Conservation (phyloP, 2,113 vertebrate species). For the Rallus limicola region DNA sequence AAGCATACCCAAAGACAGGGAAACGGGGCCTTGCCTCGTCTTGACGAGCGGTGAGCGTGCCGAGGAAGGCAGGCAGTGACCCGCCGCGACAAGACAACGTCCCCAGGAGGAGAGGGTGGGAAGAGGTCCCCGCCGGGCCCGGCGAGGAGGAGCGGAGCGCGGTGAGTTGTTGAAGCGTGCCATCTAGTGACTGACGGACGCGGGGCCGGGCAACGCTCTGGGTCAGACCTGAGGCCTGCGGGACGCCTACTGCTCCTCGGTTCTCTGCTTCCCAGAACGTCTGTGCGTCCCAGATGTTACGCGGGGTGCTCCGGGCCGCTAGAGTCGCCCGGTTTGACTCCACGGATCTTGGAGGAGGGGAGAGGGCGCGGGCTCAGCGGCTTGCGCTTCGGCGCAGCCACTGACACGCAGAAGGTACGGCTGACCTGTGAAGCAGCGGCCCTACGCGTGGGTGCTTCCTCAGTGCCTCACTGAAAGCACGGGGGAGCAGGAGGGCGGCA, state of each 20-base stretch:
- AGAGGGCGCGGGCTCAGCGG: background rate
- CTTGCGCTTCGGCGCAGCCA: background rate
- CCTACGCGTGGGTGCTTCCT: too few relatives aligned
- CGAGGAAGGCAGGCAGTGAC: background rate
- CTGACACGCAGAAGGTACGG: rapidly evolving
- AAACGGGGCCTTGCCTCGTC: background rate
- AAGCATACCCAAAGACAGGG: background rate
- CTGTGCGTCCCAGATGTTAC: rapidly evolving
- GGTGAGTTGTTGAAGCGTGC: background rate
- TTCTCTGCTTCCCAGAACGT: too few relatives aligned
- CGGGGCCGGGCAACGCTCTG: too few relatives aligned
- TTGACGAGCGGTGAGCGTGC: rapidly evolving
- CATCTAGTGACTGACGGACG: slow-evolving; percentile 59
- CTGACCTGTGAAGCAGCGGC: background rate
- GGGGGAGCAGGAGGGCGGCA: rapidly evolving
- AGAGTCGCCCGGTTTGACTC: background rate
- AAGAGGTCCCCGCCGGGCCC: background rate
- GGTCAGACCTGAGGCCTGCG: too few relatives aligned
- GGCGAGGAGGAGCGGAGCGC: background rate
- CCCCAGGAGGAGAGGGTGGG: background rate
- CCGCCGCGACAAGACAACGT: too few relatives aligned
- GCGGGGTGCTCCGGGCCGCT: rapidly evolving
- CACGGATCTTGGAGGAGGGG: background rate
- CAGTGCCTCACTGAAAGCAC: background rate
- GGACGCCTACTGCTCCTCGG: too few relatives aligned